Conservation (phyloP, 35 echinoderm and acorn worm genomes). For the Apostichopus japonicus region DNA sequence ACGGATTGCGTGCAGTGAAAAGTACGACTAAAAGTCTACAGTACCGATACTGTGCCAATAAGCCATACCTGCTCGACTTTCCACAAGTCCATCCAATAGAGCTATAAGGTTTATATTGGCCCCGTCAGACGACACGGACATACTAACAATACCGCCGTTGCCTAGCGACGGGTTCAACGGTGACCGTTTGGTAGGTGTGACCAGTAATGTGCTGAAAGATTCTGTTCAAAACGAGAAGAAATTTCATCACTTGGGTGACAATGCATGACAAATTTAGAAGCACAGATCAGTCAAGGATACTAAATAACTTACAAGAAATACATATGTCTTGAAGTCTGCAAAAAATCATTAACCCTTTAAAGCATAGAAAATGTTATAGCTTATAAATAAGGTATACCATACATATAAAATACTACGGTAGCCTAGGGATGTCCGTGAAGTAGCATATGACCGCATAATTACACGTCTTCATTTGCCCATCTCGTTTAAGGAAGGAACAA, state of each 20-base stretch:
- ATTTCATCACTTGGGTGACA: neutral
- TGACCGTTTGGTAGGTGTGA: constrained; percentile 15
- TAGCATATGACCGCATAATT: too few species aligned
- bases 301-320: constrained; percentile 17
- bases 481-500: too few species aligned
- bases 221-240: constrained; percentile 16
- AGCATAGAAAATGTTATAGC: too few species aligned
- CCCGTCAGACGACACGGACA: constrained; percentile 21
- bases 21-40: neutral
- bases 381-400: too few species aligned
- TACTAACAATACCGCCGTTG: constrained; percentile 44
- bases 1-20: neutral
- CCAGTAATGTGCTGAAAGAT: constrained; percentile 56
- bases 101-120: constrained; percentile 1
- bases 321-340: neutral
- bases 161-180: constrained; percentile 44
- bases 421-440: too few species aligned
- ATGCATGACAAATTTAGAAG: neutral
- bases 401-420: too few species aligned
- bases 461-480: too few species aligned
- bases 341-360: neutral
- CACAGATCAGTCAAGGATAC: neutral
- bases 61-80: constrained; percentile 12
- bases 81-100: constrained; percentile 52
- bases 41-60: neutral